Evolutionary conservation across 53 echinoderm and acorn worm genomes (phyloP).

Genomic region (Echinometra lucunter): DNA sequence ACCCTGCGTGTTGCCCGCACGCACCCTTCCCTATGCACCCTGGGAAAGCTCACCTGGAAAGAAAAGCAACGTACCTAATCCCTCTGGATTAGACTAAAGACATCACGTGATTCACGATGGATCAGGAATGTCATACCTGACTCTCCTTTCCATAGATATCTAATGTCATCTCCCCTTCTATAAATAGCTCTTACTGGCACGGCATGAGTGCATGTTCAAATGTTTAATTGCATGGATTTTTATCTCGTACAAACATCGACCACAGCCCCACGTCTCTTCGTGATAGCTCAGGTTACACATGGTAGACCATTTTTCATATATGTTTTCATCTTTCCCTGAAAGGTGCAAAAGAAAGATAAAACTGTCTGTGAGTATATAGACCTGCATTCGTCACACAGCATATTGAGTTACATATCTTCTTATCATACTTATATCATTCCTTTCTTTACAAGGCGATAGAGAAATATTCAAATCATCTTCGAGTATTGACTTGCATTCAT

Average conservation of each 20-base stretch:
- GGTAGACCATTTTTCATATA: not conserved
- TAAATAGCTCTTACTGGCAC: not conserved
- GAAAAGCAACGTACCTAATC: not conserved
- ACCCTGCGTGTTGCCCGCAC: not conserved
- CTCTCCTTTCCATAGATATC: not conserved
- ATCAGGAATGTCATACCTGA: not conserved
- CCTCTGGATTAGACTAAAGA: not conserved
- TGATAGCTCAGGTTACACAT: not conserved
- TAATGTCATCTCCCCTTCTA: conserved; percentile 14
- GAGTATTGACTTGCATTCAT: no score
- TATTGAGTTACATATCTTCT: no score
- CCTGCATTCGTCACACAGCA: no score
- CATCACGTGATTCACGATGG: not conserved
- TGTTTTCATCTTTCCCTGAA: no score
- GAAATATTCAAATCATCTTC: no score
- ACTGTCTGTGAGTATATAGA: no score
- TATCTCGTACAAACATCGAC: conserved; percentile 1
- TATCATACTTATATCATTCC: no score
- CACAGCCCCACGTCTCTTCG: not conserved
- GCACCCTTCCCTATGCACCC: not conserved
- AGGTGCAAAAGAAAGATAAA: no score
- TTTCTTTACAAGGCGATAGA: no score
- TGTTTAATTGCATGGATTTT: not conserved
- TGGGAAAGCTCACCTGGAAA: not conserved
- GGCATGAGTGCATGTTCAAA: not conserved